Evolutionary conservation across 2,888 invertebrate genomes (phyloP).

Genomic region (Dascillus cervinus): DNA sequence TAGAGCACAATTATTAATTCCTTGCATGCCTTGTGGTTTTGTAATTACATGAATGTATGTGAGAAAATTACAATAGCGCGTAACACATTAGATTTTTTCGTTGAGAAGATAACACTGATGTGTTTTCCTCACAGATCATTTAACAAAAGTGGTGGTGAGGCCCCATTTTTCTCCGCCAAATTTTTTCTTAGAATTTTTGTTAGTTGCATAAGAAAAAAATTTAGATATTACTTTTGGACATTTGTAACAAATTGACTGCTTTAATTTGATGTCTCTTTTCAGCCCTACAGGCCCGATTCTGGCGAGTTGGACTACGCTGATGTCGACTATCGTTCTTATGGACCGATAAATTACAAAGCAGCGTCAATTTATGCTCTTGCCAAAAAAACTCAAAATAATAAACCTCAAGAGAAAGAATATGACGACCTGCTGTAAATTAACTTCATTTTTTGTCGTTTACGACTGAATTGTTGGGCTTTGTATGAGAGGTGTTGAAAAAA

Average conservation of each 20-base stretch:
- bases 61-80: too few species aligned
- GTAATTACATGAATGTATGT: too few species aligned
- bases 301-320: constrained; percentile 84
- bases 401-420: constrained; percentile 31
- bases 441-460: not conserved
- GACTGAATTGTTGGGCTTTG: not conserved
- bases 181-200: constrained; percentile 2
- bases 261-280: constrained; percentile 21
- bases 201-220: too few species aligned
- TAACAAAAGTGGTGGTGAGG: constrained; percentile 22
- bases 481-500: too few species aligned
- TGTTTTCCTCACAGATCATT: constrained; percentile 27
- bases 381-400: constrained; percentile 52
- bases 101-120: too few species aligned
- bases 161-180: constrained; percentile 9
- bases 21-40: not conserved
- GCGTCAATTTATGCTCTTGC: constrained; percentile 76
- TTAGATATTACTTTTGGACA: not conserved
- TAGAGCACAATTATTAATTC: constrained; percentile 12
- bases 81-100: too few species aligned
- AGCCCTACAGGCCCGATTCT: constrained; percentile 74
- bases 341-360: constrained; percentile 86
- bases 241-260: not conserved
- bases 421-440: constrained; percentile 35
- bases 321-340: constrained; percentile 82